Percentiles rank a stretch among this genome's conserved stretches.
These are phyloP conservation scores for Hermatobates lingyangjiaoensis DNA, from an alignment of 1,140 invertebrate species.

Conservation along the genomic window DNA sequence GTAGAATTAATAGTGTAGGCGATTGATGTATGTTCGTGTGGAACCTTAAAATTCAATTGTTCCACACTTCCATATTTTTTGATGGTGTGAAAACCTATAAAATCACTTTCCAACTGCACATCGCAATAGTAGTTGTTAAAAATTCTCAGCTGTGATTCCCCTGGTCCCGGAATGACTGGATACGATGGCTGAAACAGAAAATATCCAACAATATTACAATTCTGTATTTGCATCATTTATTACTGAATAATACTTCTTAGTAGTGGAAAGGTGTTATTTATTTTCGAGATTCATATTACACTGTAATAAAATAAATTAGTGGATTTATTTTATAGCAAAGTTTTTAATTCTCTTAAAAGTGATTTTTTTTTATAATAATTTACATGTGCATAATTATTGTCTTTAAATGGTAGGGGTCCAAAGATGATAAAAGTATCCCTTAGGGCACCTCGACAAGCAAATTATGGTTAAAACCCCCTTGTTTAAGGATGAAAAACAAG, in stretches of 20 bases:
- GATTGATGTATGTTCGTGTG: not conserved
- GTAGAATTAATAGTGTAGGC: not conserved
- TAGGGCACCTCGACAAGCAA: too few species aligned
- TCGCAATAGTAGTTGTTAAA: constrained; percentile 39
- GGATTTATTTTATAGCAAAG: not conserved
- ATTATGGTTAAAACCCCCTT: too few species aligned
- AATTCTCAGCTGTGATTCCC: constrained; percentile 42
- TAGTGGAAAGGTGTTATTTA: not conserved
- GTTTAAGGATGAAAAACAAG: too few species aligned
- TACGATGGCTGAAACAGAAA: constrained; percentile 35
- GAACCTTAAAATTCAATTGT: not conserved
- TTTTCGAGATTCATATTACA: not conserved
- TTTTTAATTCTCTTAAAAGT: not conserved
- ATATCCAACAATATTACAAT: not conserved
- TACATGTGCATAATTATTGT: not conserved
- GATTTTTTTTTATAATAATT: not conserved
- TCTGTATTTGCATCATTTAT: not conserved
- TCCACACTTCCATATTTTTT: not conserved
- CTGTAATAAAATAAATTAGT: not conserved
- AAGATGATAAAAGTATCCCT: too few species aligned
- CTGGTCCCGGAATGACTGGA: constrained; percentile 34
- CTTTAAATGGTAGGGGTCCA: too few species aligned
- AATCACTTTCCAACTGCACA: constrained; percentile 2
- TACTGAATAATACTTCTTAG: not conserved
- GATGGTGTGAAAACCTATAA: not conserved